A percentile compares a stretch with the other conserved stretches of the same genome.
These are phyloP conservation scores for Microtus ochrogaster DNA, from an alignment of 2,113 vertebrate species.

Conservation along the genomic window DNA sequence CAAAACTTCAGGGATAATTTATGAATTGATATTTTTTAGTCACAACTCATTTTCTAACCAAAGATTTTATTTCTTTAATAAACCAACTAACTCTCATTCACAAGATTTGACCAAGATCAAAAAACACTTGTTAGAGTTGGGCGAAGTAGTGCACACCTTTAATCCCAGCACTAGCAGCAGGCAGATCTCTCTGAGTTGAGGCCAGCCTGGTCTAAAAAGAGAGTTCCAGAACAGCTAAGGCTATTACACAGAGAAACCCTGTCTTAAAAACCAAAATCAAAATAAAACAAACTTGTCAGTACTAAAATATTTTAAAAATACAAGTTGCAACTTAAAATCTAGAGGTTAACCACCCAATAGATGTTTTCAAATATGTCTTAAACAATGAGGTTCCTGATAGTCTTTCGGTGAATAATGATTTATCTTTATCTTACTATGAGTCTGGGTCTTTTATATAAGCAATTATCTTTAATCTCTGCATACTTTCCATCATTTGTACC, in stretches of 20 bases:
- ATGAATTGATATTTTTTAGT: not conserved
- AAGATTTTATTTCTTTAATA: not conserved
- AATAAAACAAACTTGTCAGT: not conserved
- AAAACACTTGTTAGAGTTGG: not conserved
- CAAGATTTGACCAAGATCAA: not conserved
- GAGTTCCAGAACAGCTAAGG: not conserved
- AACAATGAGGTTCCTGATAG: slow-evolving; percentile 35
- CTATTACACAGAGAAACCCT: not conserved
- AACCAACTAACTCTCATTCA: not conserved
- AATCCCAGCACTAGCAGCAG: not conserved
- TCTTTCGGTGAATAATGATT: not conserved
- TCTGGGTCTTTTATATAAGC: not conserved
- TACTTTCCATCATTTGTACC: not conserved
- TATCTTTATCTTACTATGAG: slow-evolving; percentile 7
- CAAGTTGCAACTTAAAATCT: not conserved
- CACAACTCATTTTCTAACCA: slow-evolving; percentile 23
- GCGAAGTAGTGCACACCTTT: not conserved
- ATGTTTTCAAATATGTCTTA: slow-evolving; percentile 47
- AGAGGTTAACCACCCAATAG: not conserved
- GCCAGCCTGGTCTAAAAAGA: not conserved
- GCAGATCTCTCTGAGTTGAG: not conserved
- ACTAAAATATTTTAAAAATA: not conserved
- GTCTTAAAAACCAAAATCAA: not conserved
- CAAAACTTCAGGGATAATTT: slow-evolving; percentile 7
- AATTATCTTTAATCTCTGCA: slow-evolving; percentile 33